These are phyloP conservation scores for Galaxias olidus DNA, from an alignment of 2,797 vertebrate species.

Conservation along the genomic window DNA sequence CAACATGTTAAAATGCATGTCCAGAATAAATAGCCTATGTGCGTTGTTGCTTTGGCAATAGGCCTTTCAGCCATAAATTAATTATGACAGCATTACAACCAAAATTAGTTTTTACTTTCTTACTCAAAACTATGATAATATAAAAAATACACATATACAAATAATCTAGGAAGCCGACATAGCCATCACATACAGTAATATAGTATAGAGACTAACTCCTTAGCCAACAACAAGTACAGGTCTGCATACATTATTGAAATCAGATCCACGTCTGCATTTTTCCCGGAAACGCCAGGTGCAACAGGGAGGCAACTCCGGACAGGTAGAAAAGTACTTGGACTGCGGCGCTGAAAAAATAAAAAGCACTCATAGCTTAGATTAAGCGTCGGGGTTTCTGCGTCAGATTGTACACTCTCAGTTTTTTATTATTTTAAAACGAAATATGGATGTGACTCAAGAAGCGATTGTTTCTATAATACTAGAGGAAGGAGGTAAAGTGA, in stretches of 20 bases:
- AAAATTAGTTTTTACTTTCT: no score
- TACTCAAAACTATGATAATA: no score
- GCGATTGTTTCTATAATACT: conserved; percentile 75
- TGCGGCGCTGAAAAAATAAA: neutral
- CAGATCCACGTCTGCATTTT: conserved; percentile 50
- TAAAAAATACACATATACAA: no score
- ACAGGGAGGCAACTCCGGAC: conserved; percentile 27
- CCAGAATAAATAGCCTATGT: no score
- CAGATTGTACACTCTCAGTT: neutral
- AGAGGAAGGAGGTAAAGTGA: conserved; percentile 76
- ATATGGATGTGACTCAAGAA: conserved; percentile 77
- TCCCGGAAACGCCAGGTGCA: conserved; percentile 61
- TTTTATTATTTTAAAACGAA: neutral
- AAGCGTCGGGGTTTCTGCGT: neutral
- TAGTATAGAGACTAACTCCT: no score
- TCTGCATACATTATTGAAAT: conserved; percentile 64
- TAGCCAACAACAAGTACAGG: no score
- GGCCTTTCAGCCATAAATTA: no score
- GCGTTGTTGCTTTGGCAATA: no score
- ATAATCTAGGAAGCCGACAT: no score
- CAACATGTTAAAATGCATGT: no score
- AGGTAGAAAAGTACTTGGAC: neutral
- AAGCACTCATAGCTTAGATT: neutral
- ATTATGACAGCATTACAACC: no score
- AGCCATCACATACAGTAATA: no score